Base-by-base conservation (phyloP, 2,888 invertebrate species). In the Andrena flavipes region DNA sequence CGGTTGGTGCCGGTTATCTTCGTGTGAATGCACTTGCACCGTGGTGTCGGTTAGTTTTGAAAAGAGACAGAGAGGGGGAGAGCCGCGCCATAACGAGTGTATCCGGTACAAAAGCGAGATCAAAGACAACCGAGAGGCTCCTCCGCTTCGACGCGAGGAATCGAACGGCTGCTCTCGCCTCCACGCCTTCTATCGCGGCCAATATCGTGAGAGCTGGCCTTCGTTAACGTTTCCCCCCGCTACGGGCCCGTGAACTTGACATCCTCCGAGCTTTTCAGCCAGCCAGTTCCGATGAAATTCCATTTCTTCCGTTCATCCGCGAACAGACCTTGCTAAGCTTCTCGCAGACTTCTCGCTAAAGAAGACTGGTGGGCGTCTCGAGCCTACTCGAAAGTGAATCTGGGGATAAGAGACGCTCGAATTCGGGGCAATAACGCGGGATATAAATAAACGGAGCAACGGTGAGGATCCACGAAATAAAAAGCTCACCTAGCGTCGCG, bases 71-170 rank as follows among this genome's bases (percentile, higher is more conserved):
- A 64, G 33, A 76, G 68, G 82, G 77, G 82, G 29, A 77, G 68
- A 67, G 33, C 62, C 42, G 80, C 29, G n/a, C 74, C 78, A 84
- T 89, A 90, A 91, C 88, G 86, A 89, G 88, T 84, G 84, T 89
- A 90, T 91, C 91, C 91, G 87, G 88, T 88, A 87, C 87, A 84
- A 86, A 67, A 82, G 76, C 71, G 70, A 82, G 90, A 89, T 89
- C 90, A 89, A 90, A 89, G 88, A 75, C 68, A 48, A 51, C 79
- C 83, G 80, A n/a, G 49, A 72, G 74, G 62, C 62, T 77, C 63
- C 76, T 80, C 71, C 42, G 42, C 42, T 80, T 60, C 64, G 73
- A 33, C 35, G 60, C 54, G 69, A 75, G 63, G 51, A 80, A 76
- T 80, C 80, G 80, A 84, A 84, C 59, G 63, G 59, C 67, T 20